Evolutionary conservation across 2,113 vertebrate species (phyloP).

Genomic region (Platichthys flesus): DNA sequence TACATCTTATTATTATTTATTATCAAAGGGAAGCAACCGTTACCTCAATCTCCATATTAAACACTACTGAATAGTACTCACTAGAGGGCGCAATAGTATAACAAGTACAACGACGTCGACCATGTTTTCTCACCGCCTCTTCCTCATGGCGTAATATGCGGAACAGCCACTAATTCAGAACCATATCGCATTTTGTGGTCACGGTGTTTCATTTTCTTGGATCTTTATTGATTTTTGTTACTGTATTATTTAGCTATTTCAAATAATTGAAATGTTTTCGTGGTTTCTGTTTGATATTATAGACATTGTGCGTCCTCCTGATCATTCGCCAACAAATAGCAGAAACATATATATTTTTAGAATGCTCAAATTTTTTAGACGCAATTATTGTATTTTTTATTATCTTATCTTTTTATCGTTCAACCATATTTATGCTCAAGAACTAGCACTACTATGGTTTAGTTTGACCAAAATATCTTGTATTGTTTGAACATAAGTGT

Average conservation of each 20-base stretch:
- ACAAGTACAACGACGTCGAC: neutral
- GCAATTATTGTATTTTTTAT: neutral
- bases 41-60: too few species aligned
- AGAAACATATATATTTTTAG: neutral
- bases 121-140: neutral
- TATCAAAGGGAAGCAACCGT: neutral
- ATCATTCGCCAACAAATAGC: neutral
- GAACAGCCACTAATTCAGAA: neutral
- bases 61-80: conserved; percentile 10
- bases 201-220: neutral
- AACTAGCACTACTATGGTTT: neutral
- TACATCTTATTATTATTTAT: neutral
- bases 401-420: neutral
- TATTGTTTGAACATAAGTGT: neutral
- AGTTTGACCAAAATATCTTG: neutral
- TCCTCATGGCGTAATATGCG: neutral
- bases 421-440: neutral
- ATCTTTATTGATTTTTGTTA: neutral
- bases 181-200: neutral
- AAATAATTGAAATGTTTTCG: neutral
- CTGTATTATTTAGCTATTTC: neutral
- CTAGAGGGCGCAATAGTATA: conserved; percentile 72
- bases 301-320: neutral
- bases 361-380: neutral
- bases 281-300: neutral